These are phyloP conservation scores for Sebastes fasciatus DNA, from an alignment of 2,113 vertebrate genomes.

Conservation along the genomic window DNA sequence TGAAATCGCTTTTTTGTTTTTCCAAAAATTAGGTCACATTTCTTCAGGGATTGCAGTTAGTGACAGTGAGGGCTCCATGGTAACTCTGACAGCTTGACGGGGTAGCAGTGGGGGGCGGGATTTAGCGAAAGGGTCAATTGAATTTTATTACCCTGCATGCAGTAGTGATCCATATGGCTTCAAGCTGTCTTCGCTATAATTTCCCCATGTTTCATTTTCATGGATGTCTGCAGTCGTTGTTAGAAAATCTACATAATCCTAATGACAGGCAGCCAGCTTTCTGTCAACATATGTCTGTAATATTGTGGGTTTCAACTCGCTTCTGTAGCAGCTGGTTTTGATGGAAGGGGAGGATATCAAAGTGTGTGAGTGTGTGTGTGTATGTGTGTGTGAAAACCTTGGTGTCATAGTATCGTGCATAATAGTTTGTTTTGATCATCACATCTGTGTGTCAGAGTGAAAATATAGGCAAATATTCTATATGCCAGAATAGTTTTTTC, in stretches of 20 bases:
- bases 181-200: conserved; percentile 32
- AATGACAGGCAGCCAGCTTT: conserved; percentile 26
- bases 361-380: neutral
- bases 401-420: neutral
- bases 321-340: conserved; percentile 22
- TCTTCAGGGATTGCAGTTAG: too few relatives aligned
- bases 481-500: conserved; percentile 9
- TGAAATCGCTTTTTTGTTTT: too few relatives aligned
- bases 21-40: too few relatives aligned
- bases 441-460: neutral
- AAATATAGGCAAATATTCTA: neutral
- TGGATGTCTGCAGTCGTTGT: conserved; percentile 22
- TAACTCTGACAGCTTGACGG: too few relatives aligned
- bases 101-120: too few relatives aligned
- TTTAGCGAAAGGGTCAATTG: too few relatives aligned
- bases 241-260: conserved; percentile 22
- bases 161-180: conserved; percentile 20
- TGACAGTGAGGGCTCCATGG: too few relatives aligned
- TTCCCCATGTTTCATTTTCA: conserved; percentile 27
- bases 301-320: conserved; percentile 11
- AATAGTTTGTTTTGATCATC: conserved; percentile 33
- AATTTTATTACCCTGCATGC: conserved; percentile 4
- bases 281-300: conserved; percentile 17
- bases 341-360: neutral
- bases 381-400: neutral